These are phyloP conservation scores for Nymphalis io DNA, from an alignment of 1,140 invertebrate genomes.

Conservation along the genomic window DNA sequence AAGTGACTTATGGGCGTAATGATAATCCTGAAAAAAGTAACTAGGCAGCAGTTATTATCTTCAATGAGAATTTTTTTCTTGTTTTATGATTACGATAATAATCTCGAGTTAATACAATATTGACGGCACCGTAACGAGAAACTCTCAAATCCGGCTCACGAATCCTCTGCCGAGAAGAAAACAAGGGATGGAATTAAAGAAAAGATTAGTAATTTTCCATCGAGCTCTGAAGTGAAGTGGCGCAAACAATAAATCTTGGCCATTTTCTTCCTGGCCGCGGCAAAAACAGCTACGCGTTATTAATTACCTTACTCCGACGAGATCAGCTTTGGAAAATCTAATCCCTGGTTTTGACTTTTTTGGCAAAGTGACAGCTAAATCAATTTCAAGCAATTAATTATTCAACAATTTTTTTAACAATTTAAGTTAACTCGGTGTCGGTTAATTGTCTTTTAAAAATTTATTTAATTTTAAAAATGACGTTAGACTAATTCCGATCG, in stretches of 20 bases:
- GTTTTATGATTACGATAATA: slow-evolving; percentile 23
- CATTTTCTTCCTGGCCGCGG: slow-evolving; percentile 63
- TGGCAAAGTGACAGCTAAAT: slow-evolving; percentile 58
- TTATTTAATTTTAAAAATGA: no score
- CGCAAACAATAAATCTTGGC: slow-evolving; percentile 71
- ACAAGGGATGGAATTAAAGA: slow-evolving; percentile 61
- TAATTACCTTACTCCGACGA: slow-evolving; percentile 65
- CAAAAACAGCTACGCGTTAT: slow-evolving; percentile 66
- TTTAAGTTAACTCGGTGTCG: neutral
- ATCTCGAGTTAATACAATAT: slow-evolving; percentile 39
- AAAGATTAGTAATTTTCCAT: slow-evolving; percentile 58
- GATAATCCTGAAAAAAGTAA: neutral
- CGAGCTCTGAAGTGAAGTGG: slow-evolving; percentile 52
- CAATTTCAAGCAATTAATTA: slow-evolving; percentile 43
- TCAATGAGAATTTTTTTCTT: neutral
- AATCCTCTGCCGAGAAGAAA: slow-evolving; percentile 48
- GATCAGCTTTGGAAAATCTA: slow-evolving; percentile 60
- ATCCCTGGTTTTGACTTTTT: slow-evolving; percentile 67
- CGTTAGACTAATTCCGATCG: no score
- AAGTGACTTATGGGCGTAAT: no score
- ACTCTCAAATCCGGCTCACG: slow-evolving; percentile 50
- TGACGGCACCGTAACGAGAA: slow-evolving; percentile 46
- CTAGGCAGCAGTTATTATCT: neutral
- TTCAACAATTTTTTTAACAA: slow-evolving; percentile 16
- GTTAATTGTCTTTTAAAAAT: neutral